A percentile compares a stretch with the other conserved stretches of the same genome.
Evolutionary conservation across 2,797 vertebrate genomes (phyloP).

Genomic region (Spatula clypeata): DNA sequence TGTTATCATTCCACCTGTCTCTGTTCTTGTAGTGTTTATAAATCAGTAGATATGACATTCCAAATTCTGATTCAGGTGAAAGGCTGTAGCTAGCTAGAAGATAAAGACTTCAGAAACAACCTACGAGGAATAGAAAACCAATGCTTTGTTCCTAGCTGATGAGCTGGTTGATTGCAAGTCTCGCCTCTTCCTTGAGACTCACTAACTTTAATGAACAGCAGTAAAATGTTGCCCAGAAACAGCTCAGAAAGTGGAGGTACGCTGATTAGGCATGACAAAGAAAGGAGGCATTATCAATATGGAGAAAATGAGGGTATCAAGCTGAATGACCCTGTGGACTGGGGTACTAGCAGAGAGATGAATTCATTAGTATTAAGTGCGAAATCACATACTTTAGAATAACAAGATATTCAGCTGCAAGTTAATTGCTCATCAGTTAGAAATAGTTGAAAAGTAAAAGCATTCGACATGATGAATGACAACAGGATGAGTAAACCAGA

Average conservation of each 20-base stretch:
- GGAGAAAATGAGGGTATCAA: not conserved
- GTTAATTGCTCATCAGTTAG: conserved; percentile 40
- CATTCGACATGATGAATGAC: not conserved
- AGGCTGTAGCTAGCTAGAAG: not conserved
- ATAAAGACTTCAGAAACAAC: not conserved
- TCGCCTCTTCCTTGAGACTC: not conserved
- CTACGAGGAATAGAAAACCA: not conserved
- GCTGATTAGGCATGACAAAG: not conserved
- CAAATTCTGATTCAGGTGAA: not conserved
- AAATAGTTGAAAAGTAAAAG: not conserved
- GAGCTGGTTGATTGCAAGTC: conserved; percentile 32
- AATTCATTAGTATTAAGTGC: not conserved
- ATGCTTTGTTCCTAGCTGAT: not conserved
- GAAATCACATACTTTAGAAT: conserved; percentile 15
- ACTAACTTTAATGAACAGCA: not conserved
- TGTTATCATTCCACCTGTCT: not conserved
- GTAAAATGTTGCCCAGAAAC: not conserved
- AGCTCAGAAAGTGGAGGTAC: not conserved
- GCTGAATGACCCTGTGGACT: not conserved
- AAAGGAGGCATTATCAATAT: not conserved
- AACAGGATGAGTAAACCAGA: not conserved
- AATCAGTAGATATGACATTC: not conserved
- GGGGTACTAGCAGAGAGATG: not conserved
- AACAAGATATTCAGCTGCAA: conserved; percentile 11
- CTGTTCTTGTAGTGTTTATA: not conserved